Evolutionary conservation across 2,113 vertebrate genomes (phyloP).

Genomic region (Emberiza fucata): DNA sequence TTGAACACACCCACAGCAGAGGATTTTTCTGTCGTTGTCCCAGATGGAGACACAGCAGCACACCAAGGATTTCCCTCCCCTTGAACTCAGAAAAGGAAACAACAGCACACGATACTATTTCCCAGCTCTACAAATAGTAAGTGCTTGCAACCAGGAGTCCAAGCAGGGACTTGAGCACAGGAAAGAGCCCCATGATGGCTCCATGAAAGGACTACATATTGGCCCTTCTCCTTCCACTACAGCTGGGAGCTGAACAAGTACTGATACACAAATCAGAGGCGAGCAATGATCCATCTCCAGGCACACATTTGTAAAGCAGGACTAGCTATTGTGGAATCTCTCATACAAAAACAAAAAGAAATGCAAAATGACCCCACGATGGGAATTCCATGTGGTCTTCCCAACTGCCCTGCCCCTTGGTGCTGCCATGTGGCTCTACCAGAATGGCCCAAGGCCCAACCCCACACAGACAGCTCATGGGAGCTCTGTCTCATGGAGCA

Average conservation of each 20-base stretch:
- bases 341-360: not conserved
- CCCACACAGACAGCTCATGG: rapidly evolving
- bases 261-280: not conserved
- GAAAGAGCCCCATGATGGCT: not conserved
- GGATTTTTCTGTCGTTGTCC: not conserved
- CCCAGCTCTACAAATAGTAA: not conserved
- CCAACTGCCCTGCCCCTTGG: not conserved
- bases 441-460: rapidly evolving
- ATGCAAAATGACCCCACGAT: not conserved
- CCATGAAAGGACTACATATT: not conserved
- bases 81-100: not conserved
- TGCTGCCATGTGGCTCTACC: not conserved
- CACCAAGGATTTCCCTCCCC: not conserved
- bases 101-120: not conserved
- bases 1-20: not conserved
- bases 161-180: not conserved
- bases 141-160: not conserved
- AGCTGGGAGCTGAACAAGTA: rapidly evolving
- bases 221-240: not conserved
- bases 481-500: not conserved
- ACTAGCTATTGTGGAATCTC: not conserved
- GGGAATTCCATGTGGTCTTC: not conserved
- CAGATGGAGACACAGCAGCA: not conserved
- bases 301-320: not conserved
- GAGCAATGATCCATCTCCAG: rapidly evolving